These are phyloP conservation scores for Hirtodrosophila trivittata DNA, from an alignment of 2,888 invertebrate genomes.

Conservation along the genomic window DNA sequence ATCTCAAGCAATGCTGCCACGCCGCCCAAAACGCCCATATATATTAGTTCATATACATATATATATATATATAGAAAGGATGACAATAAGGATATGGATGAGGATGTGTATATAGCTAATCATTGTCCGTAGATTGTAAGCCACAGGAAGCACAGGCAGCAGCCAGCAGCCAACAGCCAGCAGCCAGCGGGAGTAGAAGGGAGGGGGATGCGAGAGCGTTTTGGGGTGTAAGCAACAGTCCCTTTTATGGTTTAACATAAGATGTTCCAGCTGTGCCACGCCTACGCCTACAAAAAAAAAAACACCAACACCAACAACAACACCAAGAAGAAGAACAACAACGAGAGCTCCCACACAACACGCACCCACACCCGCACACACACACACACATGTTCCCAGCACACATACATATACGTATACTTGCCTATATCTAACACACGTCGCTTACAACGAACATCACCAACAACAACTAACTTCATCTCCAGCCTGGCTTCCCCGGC, in stretches of 20 bases:
- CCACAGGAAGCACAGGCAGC: slow-evolving; percentile 1
- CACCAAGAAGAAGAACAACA: slow-evolving; percentile 2
- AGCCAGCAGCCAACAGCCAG: not conserved
- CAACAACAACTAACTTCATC: slow-evolving; percentile 42
- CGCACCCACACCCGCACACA: slow-evolving; percentile 24
- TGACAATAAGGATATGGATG: slow-evolving; percentile 13
- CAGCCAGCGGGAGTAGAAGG: not conserved
- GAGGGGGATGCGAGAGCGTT: slow-evolving; percentile 12
- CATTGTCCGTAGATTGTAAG: slow-evolving; percentile 3
- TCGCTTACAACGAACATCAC: slow-evolving; percentile 48
- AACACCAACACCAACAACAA: slow-evolving; percentile 5
- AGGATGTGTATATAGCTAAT: slow-evolving; percentile 13
- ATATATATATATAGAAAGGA: slow-evolving; percentile 13
- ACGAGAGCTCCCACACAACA: slow-evolving; percentile 20
- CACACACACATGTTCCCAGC: slow-evolving; percentile 47
- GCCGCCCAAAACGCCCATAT: slow-evolving; percentile 44
- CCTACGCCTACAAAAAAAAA: slow-evolving; percentile 21
- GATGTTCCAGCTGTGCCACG: slow-evolving; percentile 61
- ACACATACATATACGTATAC: slow-evolving; percentile 47
- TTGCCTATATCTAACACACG: slow-evolving; percentile 51
- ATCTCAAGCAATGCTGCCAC: slow-evolving; percentile 77
- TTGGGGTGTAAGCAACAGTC: slow-evolving; percentile 45
- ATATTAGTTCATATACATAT: slow-evolving; percentile 26
- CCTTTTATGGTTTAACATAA: slow-evolving; percentile 82
- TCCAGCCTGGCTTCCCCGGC: slow-evolving; percentile 48